Percentiles rank a stretch among this genome's conserved stretches.
phyloP scores from a whole-genome alignment of 2,113 vertebrate species.

The Callipepla californica region DNA sequence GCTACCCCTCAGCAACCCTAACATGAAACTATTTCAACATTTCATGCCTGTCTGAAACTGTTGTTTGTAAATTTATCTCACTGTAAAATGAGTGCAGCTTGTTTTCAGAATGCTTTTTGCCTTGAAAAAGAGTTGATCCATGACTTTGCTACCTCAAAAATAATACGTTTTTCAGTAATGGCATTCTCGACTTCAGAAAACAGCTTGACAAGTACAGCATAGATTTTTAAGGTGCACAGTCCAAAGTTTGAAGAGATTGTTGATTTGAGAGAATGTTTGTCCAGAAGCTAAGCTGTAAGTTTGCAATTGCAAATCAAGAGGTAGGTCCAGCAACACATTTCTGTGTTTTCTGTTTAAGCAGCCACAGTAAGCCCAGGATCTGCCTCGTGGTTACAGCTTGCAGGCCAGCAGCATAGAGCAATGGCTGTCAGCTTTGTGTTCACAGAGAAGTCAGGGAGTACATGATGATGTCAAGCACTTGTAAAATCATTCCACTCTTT shows the following conservation, averaged over 20 bases:
- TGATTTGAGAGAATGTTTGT: background rate
- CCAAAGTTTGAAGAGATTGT: background rate
- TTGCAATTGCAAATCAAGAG: background rate
- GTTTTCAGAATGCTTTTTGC: background rate
- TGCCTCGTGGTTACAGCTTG: accelerated
- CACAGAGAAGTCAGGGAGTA: background rate
- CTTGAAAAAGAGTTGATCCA: background rate
- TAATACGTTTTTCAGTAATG: background rate
- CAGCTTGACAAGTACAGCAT: background rate
- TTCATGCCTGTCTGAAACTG: background rate
- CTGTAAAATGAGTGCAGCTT: background rate
- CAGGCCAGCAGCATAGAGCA: background rate
- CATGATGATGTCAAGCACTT: background rate
- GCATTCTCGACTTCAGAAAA: background rate
- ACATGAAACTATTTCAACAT: background rate
- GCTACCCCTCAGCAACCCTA: background rate
- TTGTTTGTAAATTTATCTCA: background rate
- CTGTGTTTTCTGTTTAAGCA: background rate
- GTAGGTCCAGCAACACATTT: accelerated
- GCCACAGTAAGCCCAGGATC: background rate
- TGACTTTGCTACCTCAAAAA: background rate
- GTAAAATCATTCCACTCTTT: background rate
- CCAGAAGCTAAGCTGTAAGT: background rate
- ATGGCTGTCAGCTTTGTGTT: background rate
- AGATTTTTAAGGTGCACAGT: background rate